Percentiles rank a stretch among this genome's conserved stretches.
phyloP scores from a whole-genome alignment of 2,113 vertebrate species.

The Oostethus manadensis region DNA sequence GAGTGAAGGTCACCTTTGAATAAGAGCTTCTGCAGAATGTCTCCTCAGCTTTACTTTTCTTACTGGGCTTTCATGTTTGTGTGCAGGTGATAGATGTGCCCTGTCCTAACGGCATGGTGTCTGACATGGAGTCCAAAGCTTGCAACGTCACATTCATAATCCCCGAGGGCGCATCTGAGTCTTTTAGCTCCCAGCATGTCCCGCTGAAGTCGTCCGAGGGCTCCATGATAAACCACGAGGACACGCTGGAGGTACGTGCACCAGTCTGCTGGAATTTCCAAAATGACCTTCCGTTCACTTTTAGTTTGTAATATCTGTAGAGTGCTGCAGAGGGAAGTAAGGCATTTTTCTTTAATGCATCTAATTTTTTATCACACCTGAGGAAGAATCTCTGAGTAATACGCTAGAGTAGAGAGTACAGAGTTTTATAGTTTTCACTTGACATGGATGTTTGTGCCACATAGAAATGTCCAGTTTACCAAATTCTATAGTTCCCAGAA shows the following conservation, averaged over 20 bases:
- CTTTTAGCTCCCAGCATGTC: constrained; percentile 65
- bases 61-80: not conserved
- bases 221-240: constrained; percentile 77
- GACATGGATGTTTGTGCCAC: too few species aligned
- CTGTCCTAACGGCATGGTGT: constrained; percentile 70
- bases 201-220: constrained; percentile 75
- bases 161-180: constrained; percentile 70
- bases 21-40: not conserved
- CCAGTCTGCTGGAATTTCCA: not conserved
- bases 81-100: constrained; percentile 80
- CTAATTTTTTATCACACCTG: too few species aligned
- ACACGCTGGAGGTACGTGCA: constrained; percentile 80
- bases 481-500: too few species aligned
- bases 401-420: too few species aligned
- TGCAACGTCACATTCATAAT: constrained; percentile 54
- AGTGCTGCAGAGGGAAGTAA: too few species aligned
- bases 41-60: not conserved
- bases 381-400: too few species aligned
- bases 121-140: constrained; percentile 73
- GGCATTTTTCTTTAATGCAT: too few species aligned
- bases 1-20: constrained; percentile 77
- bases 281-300: too few species aligned
- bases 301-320: too few species aligned
- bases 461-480: too few species aligned
- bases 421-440: too few species aligned